Evolutionary conservation across 92 coral and sea anemone genomes (phyloP), one percentile per base, ranked within the genome.

Genomic region (Hydrozoanthus gracilis): DNA sequence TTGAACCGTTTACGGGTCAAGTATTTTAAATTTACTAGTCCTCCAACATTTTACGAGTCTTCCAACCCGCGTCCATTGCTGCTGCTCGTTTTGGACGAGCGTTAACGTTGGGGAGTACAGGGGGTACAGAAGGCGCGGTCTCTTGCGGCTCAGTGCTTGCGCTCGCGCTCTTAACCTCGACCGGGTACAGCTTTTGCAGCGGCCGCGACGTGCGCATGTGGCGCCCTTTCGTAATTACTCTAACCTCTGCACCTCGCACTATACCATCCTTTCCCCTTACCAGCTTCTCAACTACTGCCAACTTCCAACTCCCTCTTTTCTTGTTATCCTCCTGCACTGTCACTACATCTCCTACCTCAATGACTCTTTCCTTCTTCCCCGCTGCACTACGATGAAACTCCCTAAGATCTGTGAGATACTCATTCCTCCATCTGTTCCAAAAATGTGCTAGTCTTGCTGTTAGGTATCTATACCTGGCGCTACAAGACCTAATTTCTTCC

Each of bases 331-430:
- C n/a, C n/a, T n/a, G n/a, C n/a, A n/a, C n/a, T n/a, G n/a, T n/a
- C n/a, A n/a, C n/a, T 44, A 91, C 82, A 69, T 84, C 93, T 54
- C 93, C 93, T 78, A 87, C 71, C 88, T 88, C 78, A 20, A 78
- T 76, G 13, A 14, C 56, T 55, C 87, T 84, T 71, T 27, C 61
- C 5, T 17, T 45, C n/a, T n/a, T 67, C 56, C 50, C 68, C 10
- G 46, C 61, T 77, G 69, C 84, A 47, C 83, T 61, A 7, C 80
- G 44, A 35, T 87, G 93, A 54, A 75, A 79, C 88, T 87, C 93
- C 69, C 90, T 62, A 17, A 90, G 79, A 66, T 79, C 87, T 45
- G 82, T 88, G 54, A 91, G 62, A 60, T 86, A 89, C 58, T 89
- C 90, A 39, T 79, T n/a, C n/a, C n/a, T n/a, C n/a, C n/a, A n/a